Evolutionary conservation across 2,797 vertebrate species (phyloP).

Genomic region (Adelosebastes latens): DNA sequence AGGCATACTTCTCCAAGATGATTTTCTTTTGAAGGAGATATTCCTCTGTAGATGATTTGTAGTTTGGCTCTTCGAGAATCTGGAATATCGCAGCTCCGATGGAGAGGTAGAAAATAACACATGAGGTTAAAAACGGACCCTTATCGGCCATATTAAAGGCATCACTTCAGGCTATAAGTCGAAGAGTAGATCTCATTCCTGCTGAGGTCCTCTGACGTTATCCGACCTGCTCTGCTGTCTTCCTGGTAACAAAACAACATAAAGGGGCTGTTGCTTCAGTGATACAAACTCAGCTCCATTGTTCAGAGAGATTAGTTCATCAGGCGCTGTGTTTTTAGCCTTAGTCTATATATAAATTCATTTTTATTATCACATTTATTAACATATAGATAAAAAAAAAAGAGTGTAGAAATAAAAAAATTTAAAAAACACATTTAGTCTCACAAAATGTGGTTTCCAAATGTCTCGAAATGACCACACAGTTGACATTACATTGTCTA

Average conservation of each 20-base stretch:
- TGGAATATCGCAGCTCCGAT: conserved; percentile 96
- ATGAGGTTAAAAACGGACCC: conserved; percentile 93
- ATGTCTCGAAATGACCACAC: too few relatives aligned
- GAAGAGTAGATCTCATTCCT: conserved; percentile 2
- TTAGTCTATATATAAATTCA: background rate
- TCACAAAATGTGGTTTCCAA: background rate
- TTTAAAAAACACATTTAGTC: background rate
- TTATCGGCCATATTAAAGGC: conserved; percentile 84
- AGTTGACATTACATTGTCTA: background rate
- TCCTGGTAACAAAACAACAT: conserved; percentile 48
- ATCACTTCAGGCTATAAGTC: conserved; percentile 38
- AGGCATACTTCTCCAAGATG: conserved; percentile 85
- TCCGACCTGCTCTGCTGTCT: conserved; percentile 16
- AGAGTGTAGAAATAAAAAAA: background rate
- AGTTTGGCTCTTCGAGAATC: conserved; percentile 92
- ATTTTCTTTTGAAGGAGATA: conserved; percentile 82
- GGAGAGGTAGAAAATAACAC: conserved; percentile 96
- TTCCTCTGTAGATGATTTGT: conserved; percentile 80
- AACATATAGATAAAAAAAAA: too few relatives aligned
- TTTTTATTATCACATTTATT: too few relatives aligned
- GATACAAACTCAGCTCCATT: background rate
- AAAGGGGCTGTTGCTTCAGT: background rate
- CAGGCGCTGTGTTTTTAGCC: background rate
- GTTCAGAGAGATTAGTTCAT: background rate
- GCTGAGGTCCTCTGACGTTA: background rate